A percentile compares a stretch with the other conserved stretches of the same genome.
Conservation (phyloP, 2,888 invertebrate species). For the Onchidella celtica region DNA sequence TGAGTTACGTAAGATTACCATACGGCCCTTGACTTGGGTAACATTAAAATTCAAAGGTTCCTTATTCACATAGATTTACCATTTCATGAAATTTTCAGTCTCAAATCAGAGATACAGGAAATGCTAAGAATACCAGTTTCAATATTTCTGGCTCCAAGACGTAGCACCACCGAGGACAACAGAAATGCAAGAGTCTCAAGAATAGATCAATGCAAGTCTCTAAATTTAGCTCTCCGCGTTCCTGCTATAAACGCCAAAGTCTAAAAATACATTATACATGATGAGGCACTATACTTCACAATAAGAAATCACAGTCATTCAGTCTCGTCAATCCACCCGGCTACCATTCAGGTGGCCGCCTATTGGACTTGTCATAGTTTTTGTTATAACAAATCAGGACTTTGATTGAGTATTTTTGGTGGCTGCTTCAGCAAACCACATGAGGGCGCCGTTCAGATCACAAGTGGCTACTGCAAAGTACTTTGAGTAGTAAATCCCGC, state of each 20-base stretch:
- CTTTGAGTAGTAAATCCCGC: not conserved
- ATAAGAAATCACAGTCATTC: not conserved
- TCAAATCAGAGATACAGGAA: no score
- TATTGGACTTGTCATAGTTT: not conserved
- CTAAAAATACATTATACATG: not conserved
- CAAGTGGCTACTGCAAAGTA: no score
- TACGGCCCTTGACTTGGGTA: no score
- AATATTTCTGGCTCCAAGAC: no score
- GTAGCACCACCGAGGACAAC: not conserved
- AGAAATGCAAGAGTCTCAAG: not conserved
- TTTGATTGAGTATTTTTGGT: not conserved
- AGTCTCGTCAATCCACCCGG: not conserved
- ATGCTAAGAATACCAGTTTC: no score
- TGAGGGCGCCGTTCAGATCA: no score
- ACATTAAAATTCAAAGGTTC: no score
- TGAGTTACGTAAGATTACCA: no score
- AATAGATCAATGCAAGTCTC: not conserved
- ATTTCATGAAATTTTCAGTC: no score
- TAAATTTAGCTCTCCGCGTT: not conserved
- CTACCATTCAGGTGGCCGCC: not conserved
- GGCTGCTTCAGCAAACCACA: not conserved
- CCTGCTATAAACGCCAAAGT: not conserved
- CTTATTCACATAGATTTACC: no score
- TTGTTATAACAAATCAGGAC: not conserved
- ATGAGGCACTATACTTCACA: not conserved